Evolutionary conservation across 2,113 vertebrate genomes (phyloP).

Genomic region (Scomber scombrus): DNA sequence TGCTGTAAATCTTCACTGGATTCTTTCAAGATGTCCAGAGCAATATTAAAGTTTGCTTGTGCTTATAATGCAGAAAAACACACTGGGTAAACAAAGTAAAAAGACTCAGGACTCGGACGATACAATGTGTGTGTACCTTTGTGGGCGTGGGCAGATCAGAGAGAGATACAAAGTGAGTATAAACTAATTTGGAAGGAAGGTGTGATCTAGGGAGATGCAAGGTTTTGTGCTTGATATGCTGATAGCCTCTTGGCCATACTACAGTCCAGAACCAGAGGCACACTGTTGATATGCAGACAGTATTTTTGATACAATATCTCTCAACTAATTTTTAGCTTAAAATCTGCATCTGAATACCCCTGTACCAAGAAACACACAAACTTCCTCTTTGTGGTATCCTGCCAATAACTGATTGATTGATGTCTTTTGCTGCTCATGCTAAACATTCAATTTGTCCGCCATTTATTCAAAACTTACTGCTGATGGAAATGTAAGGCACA

Average conservation of each 20-base stretch:
- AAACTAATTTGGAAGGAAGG: conserved; percentile 10
- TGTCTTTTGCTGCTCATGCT: neutral
- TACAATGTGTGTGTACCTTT: conserved; percentile 18
- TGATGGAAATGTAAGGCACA: neutral
- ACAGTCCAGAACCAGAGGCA: neutral
- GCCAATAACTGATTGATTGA: conserved; percentile 3
- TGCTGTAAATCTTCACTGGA: conserved; percentile 13
- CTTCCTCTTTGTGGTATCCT: neutral
- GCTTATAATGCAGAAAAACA: conserved; percentile 35
- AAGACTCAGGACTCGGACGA: conserved; percentile 8
- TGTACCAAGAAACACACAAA: neutral
- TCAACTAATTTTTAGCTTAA: neutral
- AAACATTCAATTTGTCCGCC: neutral
- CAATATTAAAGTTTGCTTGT: conserved; percentile 42
- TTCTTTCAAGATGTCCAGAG: conserved; percentile 42
- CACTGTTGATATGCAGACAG: neutral
- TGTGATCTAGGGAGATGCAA: neutral
- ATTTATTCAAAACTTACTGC: neutral
- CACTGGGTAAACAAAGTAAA: conserved; percentile 23
- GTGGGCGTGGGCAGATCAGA: conserved; percentile 12
- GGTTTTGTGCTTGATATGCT: neutral
- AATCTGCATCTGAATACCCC: neutral
- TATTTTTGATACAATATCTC: neutral
- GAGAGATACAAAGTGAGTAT: conserved; percentile 16
- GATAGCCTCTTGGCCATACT: neutral